Conservation (phyloP, 2,113 vertebrate species). For the Nycticorax nycticorax region DNA sequence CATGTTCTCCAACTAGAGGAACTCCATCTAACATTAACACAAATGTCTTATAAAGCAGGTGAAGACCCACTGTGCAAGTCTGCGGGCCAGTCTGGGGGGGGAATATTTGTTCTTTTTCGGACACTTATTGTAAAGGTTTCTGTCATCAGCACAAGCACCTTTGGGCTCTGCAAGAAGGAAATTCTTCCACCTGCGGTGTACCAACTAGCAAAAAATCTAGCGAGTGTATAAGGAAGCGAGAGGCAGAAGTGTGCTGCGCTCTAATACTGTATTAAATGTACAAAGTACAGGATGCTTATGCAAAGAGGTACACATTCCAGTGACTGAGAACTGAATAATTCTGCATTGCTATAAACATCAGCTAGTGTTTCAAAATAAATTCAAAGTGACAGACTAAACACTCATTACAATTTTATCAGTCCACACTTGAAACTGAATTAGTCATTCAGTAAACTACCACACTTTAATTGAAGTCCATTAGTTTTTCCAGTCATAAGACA, state of each 20-base stretch:
- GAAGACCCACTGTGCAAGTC: not conserved
- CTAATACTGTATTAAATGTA: not conserved
- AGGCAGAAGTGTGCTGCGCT: not conserved
- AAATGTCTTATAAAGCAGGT: not conserved
- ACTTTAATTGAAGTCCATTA: not conserved
- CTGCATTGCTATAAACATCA: not conserved
- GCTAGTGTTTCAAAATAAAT: not conserved
- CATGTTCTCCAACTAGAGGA: not conserved
- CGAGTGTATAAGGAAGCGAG: not conserved
- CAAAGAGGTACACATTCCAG: not conserved
- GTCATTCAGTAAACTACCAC: not conserved
- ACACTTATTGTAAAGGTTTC: not conserved
- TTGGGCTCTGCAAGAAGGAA: not conserved
- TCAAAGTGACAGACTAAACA: not conserved
- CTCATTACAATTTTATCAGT: not conserved
- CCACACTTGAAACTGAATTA: not conserved
- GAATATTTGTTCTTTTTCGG: not conserved
- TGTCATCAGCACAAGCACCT: not conserved
- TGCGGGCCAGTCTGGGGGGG: not conserved
- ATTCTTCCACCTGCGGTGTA: not conserved
- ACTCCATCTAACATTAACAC: not conserved
- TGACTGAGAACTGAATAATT: not conserved
- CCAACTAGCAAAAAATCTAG: not conserved
- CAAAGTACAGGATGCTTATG: not conserved
- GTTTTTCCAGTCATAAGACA: constrained; percentile 1